Percentiles rank a stretch among this genome's conserved stretches.
Evolutionary conservation across 2,113 vertebrate species (phyloP).

Genomic region (Nannobrachium achirus): DNA sequence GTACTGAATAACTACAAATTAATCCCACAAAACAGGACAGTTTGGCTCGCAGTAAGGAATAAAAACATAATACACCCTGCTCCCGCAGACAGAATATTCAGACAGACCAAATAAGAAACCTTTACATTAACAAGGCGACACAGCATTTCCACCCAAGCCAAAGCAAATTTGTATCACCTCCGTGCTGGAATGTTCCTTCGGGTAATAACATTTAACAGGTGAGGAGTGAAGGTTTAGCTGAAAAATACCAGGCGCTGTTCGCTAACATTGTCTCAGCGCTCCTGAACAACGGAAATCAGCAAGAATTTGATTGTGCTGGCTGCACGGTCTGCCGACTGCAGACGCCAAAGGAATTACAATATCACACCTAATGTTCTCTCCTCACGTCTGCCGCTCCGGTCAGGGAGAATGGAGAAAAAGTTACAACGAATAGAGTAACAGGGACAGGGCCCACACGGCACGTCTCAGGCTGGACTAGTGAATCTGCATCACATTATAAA

Average conservation of each 20-base stretch:
- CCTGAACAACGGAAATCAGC: not conserved
- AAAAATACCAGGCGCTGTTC: too few species aligned
- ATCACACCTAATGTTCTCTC: constrained; percentile 27
- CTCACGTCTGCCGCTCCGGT: not conserved
- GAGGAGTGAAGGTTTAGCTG: too few species aligned
- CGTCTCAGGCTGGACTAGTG: constrained; percentile 29
- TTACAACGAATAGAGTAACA: constrained; percentile 31
- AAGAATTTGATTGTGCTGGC: not conserved
- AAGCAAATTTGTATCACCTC: too few species aligned
- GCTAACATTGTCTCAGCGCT: not conserved
- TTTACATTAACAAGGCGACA: too few species aligned
- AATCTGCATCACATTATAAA: constrained; percentile 61
- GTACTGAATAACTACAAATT: not conserved
- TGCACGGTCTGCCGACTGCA: not conserved
- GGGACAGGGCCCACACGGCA: constrained; percentile 15
- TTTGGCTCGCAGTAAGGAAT: too few species aligned
- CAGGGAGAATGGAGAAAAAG: constrained; percentile 16
- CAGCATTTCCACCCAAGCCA: too few species aligned
- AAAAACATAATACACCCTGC: too few species aligned
- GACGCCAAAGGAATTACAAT: constrained; percentile 28
- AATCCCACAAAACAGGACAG: too few species aligned
- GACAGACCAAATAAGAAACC: too few species aligned
- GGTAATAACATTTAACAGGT: too few species aligned
- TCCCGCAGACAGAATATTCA: too few species aligned
- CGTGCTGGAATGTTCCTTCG: too few species aligned